phyloP scores from a whole-genome alignment of 2,888 invertebrate species.

The Scaeva pyrastri region DNA sequence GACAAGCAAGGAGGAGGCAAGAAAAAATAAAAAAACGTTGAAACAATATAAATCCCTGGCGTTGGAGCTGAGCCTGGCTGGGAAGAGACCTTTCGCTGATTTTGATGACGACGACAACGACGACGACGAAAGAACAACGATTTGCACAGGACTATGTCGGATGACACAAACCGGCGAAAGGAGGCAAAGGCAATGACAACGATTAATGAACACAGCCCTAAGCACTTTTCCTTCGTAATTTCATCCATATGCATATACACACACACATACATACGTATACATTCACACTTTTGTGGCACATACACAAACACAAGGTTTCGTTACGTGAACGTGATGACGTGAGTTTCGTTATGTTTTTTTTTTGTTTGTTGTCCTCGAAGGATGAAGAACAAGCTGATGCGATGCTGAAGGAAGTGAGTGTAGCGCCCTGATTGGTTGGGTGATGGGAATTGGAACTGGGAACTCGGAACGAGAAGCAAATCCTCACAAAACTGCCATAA shows the following conservation, averaged over 20 bases:
- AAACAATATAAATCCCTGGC: constrained; percentile 59
- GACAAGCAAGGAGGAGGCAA: not conserved
- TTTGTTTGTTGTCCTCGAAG: not conserved
- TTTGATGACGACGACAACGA: constrained; percentile 65
- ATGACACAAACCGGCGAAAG: constrained; percentile 38
- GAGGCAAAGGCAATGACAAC: constrained; percentile 39
- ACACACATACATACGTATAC: constrained; percentile 8
- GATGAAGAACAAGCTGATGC: not conserved
- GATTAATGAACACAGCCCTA: constrained; percentile 74
- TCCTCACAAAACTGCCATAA: constrained; percentile 72
- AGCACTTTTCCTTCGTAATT: constrained; percentile 60
- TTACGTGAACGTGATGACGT: constrained; percentile 51
- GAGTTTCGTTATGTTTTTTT: constrained; percentile 17
- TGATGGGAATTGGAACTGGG: constrained; percentile 53
- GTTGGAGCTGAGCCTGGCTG: not conserved
- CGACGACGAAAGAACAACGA: constrained; percentile 52
- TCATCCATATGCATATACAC: not conserved
- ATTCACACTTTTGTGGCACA: constrained; percentile 11
- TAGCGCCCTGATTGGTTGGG: constrained; percentile 49
- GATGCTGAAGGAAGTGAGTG: not conserved
- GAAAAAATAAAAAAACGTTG: constrained; percentile 9
- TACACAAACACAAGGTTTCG: constrained; percentile 19
- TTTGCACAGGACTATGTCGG: constrained; percentile 29
- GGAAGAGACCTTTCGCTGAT: constrained; percentile 40
- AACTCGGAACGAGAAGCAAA: constrained; percentile 67